Conservation (phyloP, 2,113 vertebrate genomes). For the Thalassarche chlororhynchos region DNA sequence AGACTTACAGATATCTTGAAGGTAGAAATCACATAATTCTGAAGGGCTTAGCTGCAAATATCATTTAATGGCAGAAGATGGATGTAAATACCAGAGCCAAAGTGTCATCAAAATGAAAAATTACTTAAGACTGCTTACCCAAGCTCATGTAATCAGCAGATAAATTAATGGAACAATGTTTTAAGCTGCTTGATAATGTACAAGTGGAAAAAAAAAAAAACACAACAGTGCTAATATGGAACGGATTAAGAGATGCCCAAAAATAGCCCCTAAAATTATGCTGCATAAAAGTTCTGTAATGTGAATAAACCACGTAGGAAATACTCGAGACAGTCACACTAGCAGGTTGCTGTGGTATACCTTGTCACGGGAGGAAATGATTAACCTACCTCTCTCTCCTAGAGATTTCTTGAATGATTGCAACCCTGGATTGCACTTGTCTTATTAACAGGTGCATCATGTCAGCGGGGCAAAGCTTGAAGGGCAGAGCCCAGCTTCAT, state of each 20-base stretch:
- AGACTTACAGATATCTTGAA: background rate
- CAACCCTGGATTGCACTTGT: background rate
- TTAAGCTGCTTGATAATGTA: slow-evolving; percentile 8
- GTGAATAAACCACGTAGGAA: background rate
- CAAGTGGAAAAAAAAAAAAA: background rate
- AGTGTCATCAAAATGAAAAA: background rate
- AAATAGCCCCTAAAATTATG: background rate
- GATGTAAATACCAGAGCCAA: background rate
- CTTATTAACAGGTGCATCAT: background rate
- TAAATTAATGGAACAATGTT: background rate
- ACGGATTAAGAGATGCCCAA: background rate
- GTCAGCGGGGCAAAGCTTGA: background rate
- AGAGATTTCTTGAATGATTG: background rate
- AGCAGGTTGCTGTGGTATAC: background rate
- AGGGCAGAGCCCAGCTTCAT: background rate
- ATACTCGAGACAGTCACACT: background rate
- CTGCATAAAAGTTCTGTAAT: background rate
- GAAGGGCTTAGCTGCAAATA: background rate
- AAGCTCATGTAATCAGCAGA: background rate
- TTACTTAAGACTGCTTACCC: background rate
- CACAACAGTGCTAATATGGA: background rate
- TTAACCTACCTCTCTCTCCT: background rate
- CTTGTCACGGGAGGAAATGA: background rate
- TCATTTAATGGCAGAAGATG: background rate
- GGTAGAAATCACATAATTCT: background rate